Evolutionary conservation across 2,888 invertebrate species (phyloP).

Genomic region (Scaeva pyrastri): DNA sequence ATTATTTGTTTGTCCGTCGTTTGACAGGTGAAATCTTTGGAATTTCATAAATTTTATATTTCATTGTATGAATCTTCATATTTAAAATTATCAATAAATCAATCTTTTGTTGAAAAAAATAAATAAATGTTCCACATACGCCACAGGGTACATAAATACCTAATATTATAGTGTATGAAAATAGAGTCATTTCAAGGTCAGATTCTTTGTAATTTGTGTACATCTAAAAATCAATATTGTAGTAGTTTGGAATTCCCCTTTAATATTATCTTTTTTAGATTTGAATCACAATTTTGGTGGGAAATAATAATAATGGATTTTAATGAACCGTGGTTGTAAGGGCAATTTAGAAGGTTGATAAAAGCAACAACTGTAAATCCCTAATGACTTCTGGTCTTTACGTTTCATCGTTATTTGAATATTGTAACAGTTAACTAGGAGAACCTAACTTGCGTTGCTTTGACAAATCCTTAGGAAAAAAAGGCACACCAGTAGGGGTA

Average conservation of each 20-base stretch:
- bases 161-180: not conserved
- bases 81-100: constrained; percentile 1
- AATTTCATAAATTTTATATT: not conserved
- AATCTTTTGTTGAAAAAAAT: not conserved
- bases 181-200: not conserved
- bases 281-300: too few species aligned
- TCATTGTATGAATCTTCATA: not conserved
- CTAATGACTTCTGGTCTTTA: too few species aligned
- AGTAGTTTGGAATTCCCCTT: not conserved
- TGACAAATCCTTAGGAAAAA: too few species aligned
- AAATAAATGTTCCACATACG: constrained; percentile 44
- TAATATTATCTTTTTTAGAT: not conserved
- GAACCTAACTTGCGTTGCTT: too few species aligned
- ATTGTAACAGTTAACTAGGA: too few species aligned
- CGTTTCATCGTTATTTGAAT: too few species aligned
- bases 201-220: not conserved
- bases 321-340: too few species aligned
- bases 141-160: constrained; percentile 18
- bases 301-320: too few species aligned
- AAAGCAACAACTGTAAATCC: too few species aligned
- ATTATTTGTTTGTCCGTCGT: not conserved
- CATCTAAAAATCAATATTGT: too few species aligned
- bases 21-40: constrained; percentile 25
- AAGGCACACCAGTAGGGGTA: too few species aligned
- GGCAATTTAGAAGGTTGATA: too few species aligned